Percentiles rank a stretch among this genome's conserved stretches.
Conservation (phyloP, 2,888 invertebrate genomes). For the Cosmopolites sordidus region DNA sequence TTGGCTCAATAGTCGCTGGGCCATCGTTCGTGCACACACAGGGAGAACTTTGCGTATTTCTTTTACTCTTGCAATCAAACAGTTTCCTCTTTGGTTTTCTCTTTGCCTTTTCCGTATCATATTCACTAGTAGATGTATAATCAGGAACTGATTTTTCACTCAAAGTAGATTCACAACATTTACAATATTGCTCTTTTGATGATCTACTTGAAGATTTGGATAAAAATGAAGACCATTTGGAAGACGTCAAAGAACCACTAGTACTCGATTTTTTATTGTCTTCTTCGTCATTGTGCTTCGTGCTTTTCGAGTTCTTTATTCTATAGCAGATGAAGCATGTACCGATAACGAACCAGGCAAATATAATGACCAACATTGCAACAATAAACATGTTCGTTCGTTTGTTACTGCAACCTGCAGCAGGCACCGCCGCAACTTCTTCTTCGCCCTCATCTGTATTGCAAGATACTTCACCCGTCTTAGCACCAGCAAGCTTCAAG, state of each 20-base stretch:
- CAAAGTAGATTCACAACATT: slow-evolving; percentile 24
- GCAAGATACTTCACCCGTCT: slow-evolving; percentile 14
- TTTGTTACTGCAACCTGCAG: slow-evolving; percentile 14
- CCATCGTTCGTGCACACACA: slow-evolving; percentile 22
- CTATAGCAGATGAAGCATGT: slow-evolving; percentile 43
- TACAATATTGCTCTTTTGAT: slow-evolving; percentile 16
- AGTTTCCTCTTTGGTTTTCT: slow-evolving; percentile 10
- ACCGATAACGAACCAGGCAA: slow-evolving; percentile 46
- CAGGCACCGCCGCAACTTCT: slow-evolving; percentile 26
- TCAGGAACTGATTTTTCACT: slow-evolving; percentile 18
- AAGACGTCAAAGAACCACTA: slow-evolving; percentile 13
- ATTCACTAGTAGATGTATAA: slow-evolving; percentile 25
- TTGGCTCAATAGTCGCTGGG: slow-evolving; percentile 33
- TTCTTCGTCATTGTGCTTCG: slow-evolving; percentile 4
- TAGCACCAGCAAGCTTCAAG: slow-evolving; percentile 34
- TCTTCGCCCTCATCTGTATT: slow-evolving; percentile 22
- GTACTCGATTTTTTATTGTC: neutral
- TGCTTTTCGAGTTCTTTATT: slow-evolving; percentile 28
- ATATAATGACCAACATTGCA: slow-evolving; percentile 40
- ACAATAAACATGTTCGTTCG: slow-evolving; percentile 32
- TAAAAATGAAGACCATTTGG: slow-evolving; percentile 20
- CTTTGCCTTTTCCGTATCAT: slow-evolving; percentile 18
- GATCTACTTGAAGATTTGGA: slow-evolving; percentile 20
- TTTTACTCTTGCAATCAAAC: slow-evolving; percentile 1
- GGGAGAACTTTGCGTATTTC: slow-evolving; percentile 14